Conservation (phyloP, 2,113 vertebrate species). For the Brachyhypopomus gauderio region DNA sequence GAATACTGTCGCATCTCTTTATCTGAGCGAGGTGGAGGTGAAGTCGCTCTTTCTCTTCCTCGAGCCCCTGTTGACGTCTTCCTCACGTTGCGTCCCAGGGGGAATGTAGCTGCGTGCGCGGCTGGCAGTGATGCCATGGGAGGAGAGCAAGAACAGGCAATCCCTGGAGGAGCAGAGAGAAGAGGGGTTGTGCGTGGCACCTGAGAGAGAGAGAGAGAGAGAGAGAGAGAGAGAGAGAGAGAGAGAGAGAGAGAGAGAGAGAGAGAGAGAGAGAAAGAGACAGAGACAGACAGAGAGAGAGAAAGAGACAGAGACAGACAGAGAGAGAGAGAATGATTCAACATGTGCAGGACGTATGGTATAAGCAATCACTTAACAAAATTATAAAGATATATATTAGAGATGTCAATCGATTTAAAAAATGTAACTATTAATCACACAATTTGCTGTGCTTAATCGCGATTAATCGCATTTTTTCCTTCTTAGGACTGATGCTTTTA, state of each 20-base stretch:
- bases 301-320: neutral
- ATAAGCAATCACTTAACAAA: neutral
- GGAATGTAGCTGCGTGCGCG: slow-evolving; percentile 55
- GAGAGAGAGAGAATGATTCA: neutral
- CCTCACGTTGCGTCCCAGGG: slow-evolving; percentile 23
- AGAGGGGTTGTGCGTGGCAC: slow-evolving; percentile 66
- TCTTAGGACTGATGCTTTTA: no score
- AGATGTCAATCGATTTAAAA: no score
- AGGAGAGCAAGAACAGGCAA: slow-evolving; percentile 70
- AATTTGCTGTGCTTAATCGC: no score
- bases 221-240: neutral
- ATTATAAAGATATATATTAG: no score
- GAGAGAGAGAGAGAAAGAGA: neutral
- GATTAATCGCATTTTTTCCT: no score
- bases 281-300: neutral
- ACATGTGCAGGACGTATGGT: no score
- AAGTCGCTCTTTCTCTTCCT: slow-evolving; percentile 44
- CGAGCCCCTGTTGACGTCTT: neutral
- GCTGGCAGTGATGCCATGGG: slow-evolving; percentile 65
- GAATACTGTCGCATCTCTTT: slow-evolving; percentile 60
- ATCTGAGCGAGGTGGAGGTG: slow-evolving; percentile 67
- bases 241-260: neutral
- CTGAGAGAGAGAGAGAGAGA: slow-evolving; percentile 36
- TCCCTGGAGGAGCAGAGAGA: slow-evolving; percentile 70
- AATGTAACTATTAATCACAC: no score